Conservation (phyloP, 2,888 invertebrate species). For the Volucella bombylans region DNA sequence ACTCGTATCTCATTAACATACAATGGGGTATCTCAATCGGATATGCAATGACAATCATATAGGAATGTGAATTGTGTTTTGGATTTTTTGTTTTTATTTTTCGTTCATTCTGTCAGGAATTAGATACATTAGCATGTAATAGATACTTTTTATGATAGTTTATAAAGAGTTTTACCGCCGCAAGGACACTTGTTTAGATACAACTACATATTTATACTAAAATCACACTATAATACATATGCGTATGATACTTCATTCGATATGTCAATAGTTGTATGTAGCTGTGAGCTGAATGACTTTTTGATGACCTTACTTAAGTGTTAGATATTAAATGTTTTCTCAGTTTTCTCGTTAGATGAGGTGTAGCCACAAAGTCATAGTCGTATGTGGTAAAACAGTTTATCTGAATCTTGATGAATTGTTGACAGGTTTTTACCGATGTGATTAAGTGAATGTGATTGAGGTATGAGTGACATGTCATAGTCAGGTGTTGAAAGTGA, state of each 20-base stretch:
- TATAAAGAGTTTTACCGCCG: conserved; percentile 42
- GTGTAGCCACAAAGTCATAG: background rate
- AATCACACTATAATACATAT: background rate
- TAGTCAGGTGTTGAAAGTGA: conserved; percentile 60
- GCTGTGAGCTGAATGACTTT: too few relatives aligned
- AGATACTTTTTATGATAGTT: conserved; percentile 62
- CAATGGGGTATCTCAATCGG: conserved; percentile 74
- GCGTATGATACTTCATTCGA: conserved; percentile 22
- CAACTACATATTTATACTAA: background rate
- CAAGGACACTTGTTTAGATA: conserved; percentile 30
- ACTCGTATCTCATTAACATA: conserved; percentile 68
- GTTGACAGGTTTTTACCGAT: conserved; percentile 68
- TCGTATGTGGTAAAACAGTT: conserved; percentile 18
- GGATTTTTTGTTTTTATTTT: conserved; percentile 21
- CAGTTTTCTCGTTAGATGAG: conserved; percentile 10
- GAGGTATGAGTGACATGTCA: conserved; percentile 62
- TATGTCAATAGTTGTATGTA: conserved; percentile 57
- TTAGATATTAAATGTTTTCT: conserved; percentile 65
- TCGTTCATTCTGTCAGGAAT: conserved; percentile 54
- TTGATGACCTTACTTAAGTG: conserved; percentile 65
- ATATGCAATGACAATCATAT: conserved; percentile 72
- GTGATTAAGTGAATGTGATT: conserved; percentile 26
- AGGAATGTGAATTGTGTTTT: conserved; percentile 49
- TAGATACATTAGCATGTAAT: conserved; percentile 70
- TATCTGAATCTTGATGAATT: conserved; percentile 69